These are phyloP conservation scores for Puma concolor DNA, from an alignment of 2,113 vertebrate species.

Conservation along the genomic window DNA sequence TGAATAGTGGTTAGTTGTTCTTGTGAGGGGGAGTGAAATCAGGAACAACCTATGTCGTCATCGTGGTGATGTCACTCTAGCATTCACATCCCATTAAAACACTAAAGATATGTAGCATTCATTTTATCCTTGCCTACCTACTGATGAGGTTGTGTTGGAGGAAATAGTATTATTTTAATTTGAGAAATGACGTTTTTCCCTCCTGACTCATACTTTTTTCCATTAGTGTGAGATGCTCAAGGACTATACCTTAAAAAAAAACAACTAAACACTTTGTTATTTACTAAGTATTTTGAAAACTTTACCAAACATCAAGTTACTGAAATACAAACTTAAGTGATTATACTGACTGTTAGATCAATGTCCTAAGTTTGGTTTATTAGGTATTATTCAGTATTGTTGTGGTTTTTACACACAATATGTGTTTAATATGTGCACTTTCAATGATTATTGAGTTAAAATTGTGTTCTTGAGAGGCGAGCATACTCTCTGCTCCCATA, in stretches of 20 bases:
- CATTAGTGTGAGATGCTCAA: background rate
- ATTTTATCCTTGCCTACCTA: conserved; percentile 17
- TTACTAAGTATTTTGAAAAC: conserved; percentile 45
- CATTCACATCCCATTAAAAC: background rate
- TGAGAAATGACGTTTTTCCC: background rate
- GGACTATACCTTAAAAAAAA: background rate
- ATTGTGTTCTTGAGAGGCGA: background rate
- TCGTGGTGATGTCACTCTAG: background rate
- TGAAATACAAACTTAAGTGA: background rate
- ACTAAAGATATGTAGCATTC: background rate
- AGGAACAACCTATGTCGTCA: background rate
- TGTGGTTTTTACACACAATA: background rate
- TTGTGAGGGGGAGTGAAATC: background rate
- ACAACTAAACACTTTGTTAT: background rate
- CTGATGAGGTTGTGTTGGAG: background rate
- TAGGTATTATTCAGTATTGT: background rate
- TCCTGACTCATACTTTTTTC: background rate
- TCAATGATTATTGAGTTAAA: background rate
- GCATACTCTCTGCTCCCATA: background rate
- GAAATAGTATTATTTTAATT: conserved; percentile 30
- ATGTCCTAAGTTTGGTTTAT: background rate
- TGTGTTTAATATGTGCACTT: conserved; percentile 10
- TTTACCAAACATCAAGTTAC: background rate
- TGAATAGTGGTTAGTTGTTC: background rate
- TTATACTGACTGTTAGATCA: background rate